Evolutionary conservation across 2,797 vertebrate genomes (phyloP).

Genomic region (Urophycis tenuis): DNA sequence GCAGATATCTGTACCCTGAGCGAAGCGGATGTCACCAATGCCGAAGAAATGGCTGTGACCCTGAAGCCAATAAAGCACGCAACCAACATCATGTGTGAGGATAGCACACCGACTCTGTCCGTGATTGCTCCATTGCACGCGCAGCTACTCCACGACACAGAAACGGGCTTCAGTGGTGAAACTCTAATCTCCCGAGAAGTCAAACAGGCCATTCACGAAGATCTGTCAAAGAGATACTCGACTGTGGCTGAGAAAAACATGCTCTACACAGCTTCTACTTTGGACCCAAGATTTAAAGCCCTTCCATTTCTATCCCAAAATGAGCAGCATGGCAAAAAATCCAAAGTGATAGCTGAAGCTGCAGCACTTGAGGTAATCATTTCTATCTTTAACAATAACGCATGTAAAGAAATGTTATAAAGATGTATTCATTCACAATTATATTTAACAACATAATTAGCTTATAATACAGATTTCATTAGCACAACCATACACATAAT

Average conservation of each 20-base stretch:
- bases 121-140: conserved; percentile 14
- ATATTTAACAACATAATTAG: no score
- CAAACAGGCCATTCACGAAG: conserved; percentile 10
- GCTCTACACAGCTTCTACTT: conserved; percentile 4
- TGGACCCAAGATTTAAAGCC: conserved; percentile 11
- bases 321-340: conserved; percentile 9
- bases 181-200: conserved; percentile 10
- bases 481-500: no score
- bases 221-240: conserved; percentile 18
- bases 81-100: conserved; percentile 5
- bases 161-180: conserved; percentile 2
- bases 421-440: background rate
- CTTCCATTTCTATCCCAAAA: conserved; percentile 12
- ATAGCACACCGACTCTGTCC: background rate
- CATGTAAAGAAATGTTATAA: no score
- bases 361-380: conserved; percentile 11
- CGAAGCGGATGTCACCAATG: conserved; percentile 8
- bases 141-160: conserved; percentile 1
- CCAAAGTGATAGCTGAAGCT: conserved; percentile 10
- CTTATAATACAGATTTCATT: no score
- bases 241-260: background rate
- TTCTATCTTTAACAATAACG: background rate
- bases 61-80: background rate
- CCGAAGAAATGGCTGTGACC: background rate
- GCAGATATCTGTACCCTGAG: conserved; percentile 11